phyloP scores from a whole-genome alignment of 1,140 invertebrate species.

The Drosophila malerkotliana region DNA sequence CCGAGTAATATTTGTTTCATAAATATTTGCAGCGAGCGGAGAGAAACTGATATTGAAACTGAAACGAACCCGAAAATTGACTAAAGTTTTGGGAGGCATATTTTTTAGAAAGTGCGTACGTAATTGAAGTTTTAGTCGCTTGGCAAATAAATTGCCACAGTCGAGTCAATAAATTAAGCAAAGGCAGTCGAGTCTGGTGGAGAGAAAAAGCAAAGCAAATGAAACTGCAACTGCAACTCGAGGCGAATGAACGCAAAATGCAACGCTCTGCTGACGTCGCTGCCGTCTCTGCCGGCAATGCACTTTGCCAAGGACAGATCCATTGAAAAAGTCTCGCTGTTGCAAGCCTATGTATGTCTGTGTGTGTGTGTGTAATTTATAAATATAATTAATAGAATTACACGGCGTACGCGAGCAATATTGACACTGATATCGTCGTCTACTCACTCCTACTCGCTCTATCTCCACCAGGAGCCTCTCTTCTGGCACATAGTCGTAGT shows the following conservation, averaged over 20 bases:
- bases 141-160: constrained; percentile 75
- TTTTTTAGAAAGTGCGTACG: constrained; percentile 79
- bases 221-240: constrained; percentile 45
- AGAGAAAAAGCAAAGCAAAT: constrained; percentile 17
- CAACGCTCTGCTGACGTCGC: constrained; percentile 41
- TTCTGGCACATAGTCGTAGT: constrained; percentile 35
- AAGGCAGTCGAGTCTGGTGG: constrained; percentile 22
- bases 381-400: constrained; percentile 70
- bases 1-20: constrained; percentile 65
- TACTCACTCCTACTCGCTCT: neutral
- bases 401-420: constrained; percentile 69
- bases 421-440: constrained; percentile 79
- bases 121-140: constrained; percentile 67
- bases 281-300: constrained; percentile 66
- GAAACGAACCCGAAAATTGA: constrained; percentile 1
- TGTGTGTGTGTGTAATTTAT: constrained; percentile 46
- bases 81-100: constrained; percentile 8
- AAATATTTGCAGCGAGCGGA: constrained; percentile 62
- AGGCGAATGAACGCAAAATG: constrained; percentile 55
- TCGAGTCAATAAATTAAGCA: constrained; percentile 77
- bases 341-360: constrained; percentile 2
- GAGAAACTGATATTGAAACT: constrained; percentile 21
- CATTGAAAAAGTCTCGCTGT: constrained; percentile 70
- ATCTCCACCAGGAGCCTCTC: constrained; percentile 14
- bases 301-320: constrained; percentile 83